Evolutionary conservation across 2,113 vertebrate species (phyloP), one percentile per base, ranked within the genome.

Genomic region (Rattus rattus): DNA sequence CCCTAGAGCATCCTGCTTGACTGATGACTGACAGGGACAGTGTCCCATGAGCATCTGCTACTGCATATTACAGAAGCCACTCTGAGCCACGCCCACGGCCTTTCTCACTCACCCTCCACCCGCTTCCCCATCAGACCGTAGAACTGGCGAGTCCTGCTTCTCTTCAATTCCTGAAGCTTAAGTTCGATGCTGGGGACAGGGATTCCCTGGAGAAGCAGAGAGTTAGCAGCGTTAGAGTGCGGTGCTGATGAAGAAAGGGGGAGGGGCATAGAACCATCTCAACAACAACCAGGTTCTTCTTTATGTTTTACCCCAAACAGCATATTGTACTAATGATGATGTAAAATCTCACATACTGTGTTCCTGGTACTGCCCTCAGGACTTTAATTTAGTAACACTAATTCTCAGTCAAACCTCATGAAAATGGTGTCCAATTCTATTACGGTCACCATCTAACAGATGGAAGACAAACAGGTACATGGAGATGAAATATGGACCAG

Each of bases 41-140:
- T 52, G 24, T n/a, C 3, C 4, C 19, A 2, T 1, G 43, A 43
- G 65, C 0, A 17, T 24, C 56, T 39, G 33, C 65, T 54, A 33
- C 56, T 30, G 22, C 22, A 14, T 39, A 14, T 54, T 26, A 26
- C 30, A 22, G 28, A 88, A 39, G 75, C 87, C 36, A 2, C 69
- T 12, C 59, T 77, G 28, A 47, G 54, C 86, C 43, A 11, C 10
- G 4, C 39, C 20, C 0, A 0, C 86, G 56, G 11, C 17, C 77
- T 43, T 3, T 20, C 28, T 73, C 80, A 96, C 97, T 98, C 75
- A 97, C 97, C 96, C 90, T 80, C 87, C 19, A 76, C 84, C 47
- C 98, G 98, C 97, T 99, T 99, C 39, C 99, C 99, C 99, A 99
- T 99, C 24, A 99, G 98, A 81, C 99, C 99, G 2, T 99, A 99